These are phyloP conservation scores for Tolmerus cingulatus DNA, from an alignment of 2,888 invertebrate genomes.

Conservation along the genomic window DNA sequence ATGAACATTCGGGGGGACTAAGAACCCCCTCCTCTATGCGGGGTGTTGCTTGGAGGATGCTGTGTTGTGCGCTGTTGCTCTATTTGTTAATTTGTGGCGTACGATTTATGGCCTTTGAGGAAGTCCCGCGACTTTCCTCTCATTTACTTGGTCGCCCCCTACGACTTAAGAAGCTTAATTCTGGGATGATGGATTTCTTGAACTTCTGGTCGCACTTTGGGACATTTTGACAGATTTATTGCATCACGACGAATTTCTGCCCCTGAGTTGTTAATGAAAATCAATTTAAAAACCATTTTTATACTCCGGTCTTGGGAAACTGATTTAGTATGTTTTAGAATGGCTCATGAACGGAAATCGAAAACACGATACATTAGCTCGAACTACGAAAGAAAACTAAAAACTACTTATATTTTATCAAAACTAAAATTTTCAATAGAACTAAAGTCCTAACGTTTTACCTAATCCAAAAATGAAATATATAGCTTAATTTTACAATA, in stretches of 20 bases:
- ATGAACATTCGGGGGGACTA: too few species aligned
- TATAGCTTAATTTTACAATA: too few species aligned
- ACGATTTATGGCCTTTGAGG: conserved; percentile 24
- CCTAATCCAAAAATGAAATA: too few species aligned
- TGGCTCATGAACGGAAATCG: neutral
- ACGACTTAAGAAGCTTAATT: neutral
- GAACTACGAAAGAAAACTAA: neutral
- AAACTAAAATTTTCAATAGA: neutral
- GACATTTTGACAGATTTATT: conserved; percentile 30
- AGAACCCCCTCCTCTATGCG: neutral
- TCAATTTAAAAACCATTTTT: conserved; percentile 29
- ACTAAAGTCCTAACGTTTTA: neutral
- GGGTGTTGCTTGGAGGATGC: neutral
- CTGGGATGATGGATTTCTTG: conserved; percentile 24
- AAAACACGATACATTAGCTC: neutral
- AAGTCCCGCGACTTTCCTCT: neutral
- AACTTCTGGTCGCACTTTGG: conserved; percentile 21
- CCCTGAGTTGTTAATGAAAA: conserved; percentile 7
- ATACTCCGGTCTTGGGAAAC: neutral
- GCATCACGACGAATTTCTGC: neutral
- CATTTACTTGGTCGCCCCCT: conserved; percentile 14
- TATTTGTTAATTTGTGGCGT: conserved; percentile 29
- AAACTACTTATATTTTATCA: neutral
- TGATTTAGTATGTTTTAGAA: neutral
- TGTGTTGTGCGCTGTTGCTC: neutral